Conservation (phyloP, 2,113 vertebrate genomes). For the Thamnophis sirtalis region DNA sequence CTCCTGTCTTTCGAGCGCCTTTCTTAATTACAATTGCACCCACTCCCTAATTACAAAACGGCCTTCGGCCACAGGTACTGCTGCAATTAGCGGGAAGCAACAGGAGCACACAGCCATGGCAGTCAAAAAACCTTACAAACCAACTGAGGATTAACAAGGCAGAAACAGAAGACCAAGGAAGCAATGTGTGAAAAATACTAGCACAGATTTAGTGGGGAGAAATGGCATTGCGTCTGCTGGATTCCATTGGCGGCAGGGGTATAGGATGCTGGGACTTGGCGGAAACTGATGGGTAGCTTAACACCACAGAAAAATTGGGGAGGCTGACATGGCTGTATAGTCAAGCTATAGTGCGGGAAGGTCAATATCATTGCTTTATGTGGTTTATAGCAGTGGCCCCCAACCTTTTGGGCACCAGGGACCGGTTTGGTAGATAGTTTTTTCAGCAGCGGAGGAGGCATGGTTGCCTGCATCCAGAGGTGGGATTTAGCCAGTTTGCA, state of each 20-base stretch:
- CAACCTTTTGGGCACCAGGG: no score
- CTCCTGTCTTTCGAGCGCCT: background rate
- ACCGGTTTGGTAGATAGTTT: no score
- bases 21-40: background rate
- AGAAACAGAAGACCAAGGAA: background rate
- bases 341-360: background rate
- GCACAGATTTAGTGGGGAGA: background rate
- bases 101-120: background rate
- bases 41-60: background rate
- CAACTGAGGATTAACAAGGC: background rate
- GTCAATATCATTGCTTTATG: background rate
- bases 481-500: no score
- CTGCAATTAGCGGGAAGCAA: background rate
- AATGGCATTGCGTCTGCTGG: background rate
- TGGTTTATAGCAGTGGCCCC: background rate
- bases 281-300: background rate
- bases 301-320: background rate
- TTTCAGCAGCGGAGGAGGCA: no score
- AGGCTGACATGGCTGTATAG: background rate
- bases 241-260: background rate
- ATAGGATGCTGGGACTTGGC: background rate
- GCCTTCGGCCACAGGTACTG: background rate
- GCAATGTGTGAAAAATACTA: background rate
- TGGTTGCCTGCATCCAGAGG: no score
- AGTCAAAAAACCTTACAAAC: background rate